phyloP scores from a whole-genome alignment of 2,113 vertebrate genomes.

The Ictalurus furcatus region DNA sequence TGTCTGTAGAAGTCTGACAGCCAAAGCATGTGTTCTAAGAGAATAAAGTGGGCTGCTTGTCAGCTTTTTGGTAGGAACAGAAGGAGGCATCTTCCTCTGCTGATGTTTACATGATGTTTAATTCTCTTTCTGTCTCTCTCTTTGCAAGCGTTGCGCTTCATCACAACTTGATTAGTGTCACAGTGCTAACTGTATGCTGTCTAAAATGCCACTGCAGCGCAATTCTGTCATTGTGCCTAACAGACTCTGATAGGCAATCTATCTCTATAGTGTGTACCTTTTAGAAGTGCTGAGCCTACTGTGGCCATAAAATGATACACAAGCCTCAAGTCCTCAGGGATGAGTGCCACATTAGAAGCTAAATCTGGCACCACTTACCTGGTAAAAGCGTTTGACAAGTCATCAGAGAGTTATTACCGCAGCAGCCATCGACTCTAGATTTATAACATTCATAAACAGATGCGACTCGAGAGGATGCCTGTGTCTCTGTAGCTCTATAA shows the following conservation, averaged over 20 bases:
- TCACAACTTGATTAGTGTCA: conserved; percentile 36
- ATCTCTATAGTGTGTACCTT: conserved; percentile 24
- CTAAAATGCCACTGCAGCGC: conserved; percentile 16
- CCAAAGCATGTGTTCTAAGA: conserved; percentile 47
- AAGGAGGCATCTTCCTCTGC: conserved; percentile 9
- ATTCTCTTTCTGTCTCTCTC: background rate
- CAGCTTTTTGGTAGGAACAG: conserved; percentile 30
- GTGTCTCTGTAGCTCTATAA: conserved; percentile 33
- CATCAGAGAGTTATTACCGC: conserved; percentile 40
- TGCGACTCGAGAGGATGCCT: conserved; percentile 27
- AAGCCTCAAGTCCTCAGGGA: conserved; percentile 14
- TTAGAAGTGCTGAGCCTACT: conserved; percentile 26
- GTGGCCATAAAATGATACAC: conserved; percentile 25
- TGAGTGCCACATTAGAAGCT: conserved; percentile 23
- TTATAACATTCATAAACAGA: conserved; percentile 42
- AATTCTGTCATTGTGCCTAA: conserved; percentile 40
- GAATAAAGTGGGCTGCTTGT: conserved; percentile 45
- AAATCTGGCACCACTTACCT: conserved; percentile 24
- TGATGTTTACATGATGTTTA: conserved; percentile 35
- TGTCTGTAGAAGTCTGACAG: background rate
- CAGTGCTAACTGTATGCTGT: conserved; percentile 33
- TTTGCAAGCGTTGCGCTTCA: conserved; percentile 14
- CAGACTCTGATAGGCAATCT: conserved; percentile 39
- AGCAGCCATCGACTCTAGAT: background rate
- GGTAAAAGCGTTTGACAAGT: conserved; percentile 31